Percentiles rank a stretch among this genome's conserved stretches.
These are phyloP conservation scores for Drosophila pruinosa DNA, from an alignment of 1,140 invertebrate genomes.

Conservation along the genomic window DNA sequence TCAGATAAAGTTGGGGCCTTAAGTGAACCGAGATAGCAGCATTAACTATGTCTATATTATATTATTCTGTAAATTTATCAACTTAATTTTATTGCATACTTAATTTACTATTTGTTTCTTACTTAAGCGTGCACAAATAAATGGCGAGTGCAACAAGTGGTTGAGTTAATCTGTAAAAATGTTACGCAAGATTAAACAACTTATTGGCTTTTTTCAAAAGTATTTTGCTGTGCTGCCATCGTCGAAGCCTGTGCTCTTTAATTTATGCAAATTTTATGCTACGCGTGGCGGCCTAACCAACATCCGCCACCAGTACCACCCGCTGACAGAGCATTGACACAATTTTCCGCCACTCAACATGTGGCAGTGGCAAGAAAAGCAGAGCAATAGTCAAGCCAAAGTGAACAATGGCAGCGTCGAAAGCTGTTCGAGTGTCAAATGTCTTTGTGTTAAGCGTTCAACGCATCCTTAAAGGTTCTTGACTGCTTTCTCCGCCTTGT, in stretches of 20 bases:
- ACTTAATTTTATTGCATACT: background rate
- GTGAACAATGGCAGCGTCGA: slow-evolving; percentile 60
- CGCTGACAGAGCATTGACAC: slow-evolving; percentile 58
- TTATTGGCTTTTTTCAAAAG: slow-evolving; percentile 48
- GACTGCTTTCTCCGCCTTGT: background rate
- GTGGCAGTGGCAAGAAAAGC: slow-evolving; percentile 54
- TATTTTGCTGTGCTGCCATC: slow-evolving; percentile 27
- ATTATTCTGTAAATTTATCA: background rate
- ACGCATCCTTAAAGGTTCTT: slow-evolving; percentile 10
- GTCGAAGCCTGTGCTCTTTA: slow-evolving; percentile 56
- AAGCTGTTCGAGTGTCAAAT: slow-evolving; percentile 70
- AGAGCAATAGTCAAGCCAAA: slow-evolving; percentile 45
- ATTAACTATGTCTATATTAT: background rate
- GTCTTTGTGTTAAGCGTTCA: slow-evolving; percentile 43
- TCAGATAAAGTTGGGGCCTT: slow-evolving; percentile 34
- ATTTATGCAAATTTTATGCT: slow-evolving; percentile 79
- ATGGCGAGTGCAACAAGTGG: slow-evolving; percentile 60
- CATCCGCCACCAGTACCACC: slow-evolving; percentile 9
- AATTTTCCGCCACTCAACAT: slow-evolving; percentile 76
- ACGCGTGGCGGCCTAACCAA: slow-evolving; percentile 56
- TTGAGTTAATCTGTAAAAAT: slow-evolving; percentile 51
- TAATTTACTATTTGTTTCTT: background rate
- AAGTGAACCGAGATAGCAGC: background rate
- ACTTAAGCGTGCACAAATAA: too few relatives aligned
- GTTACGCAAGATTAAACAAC: slow-evolving; percentile 70